These are phyloP conservation scores for Dermatophagoides farinae DNA, from an alignment of 1,140 invertebrate genomes.

Conservation along the genomic window DNA sequence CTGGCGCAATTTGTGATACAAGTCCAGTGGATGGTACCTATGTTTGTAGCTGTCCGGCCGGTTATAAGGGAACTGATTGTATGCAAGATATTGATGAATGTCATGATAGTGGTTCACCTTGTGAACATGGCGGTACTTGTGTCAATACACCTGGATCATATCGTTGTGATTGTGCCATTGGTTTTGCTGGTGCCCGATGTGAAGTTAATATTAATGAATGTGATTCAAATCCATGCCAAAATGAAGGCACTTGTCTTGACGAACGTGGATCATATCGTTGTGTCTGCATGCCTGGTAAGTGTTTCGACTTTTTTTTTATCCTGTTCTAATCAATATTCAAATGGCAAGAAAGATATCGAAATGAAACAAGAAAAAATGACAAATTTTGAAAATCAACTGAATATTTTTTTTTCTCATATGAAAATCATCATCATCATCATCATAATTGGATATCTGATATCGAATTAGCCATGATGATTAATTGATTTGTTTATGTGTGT, in stretches of 20 bases:
- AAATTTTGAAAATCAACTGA: too few relatives aligned
- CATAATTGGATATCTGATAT: too few relatives aligned
- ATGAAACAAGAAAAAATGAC: too few relatives aligned
- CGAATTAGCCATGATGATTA: too few relatives aligned
- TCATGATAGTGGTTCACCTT: conserved; percentile 43
- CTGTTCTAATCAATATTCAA: background rate
- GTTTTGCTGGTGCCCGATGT: conserved; percentile 71
- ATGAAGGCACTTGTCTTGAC: conserved; percentile 77
- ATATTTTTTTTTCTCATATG: background rate
- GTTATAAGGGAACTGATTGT: conserved; percentile 73
- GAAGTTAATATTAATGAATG: conserved; percentile 49
- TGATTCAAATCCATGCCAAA: conserved; percentile 77
- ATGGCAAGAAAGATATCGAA: too few relatives aligned
- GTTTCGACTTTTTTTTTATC: conserved; percentile 14
- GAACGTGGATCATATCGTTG: conserved; percentile 83
- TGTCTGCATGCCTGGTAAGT: conserved; percentile 87
- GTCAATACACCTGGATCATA: conserved; percentile 86
- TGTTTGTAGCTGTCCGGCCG: conserved; percentile 73
- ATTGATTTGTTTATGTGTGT: too few relatives aligned
- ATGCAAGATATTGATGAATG: conserved; percentile 88
- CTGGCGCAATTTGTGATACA: conserved; percentile 79
- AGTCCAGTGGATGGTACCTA: conserved; percentile 85
- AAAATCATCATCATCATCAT: too few relatives aligned
- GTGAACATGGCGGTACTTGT: conserved; percentile 36
- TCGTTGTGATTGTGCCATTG: conserved; percentile 70